phyloP scores from a whole-genome alignment of 2,888 invertebrate genomes.

The Yponomeuta evonymella region DNA sequence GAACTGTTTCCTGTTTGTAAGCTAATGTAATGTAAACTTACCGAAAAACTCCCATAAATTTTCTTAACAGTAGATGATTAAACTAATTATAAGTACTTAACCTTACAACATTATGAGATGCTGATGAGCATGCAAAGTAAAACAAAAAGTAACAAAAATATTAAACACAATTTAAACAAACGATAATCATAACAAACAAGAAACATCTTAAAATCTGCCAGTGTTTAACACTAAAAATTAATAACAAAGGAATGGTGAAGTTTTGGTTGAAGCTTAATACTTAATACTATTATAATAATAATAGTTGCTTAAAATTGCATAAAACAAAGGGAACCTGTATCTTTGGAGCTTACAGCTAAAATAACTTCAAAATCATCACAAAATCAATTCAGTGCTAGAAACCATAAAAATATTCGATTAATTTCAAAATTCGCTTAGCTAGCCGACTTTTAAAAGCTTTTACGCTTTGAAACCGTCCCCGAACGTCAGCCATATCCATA shows the following conservation, averaged over 20 bases:
- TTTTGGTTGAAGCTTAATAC: constrained; percentile 36
- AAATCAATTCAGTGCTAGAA: constrained; percentile 28
- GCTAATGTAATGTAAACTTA: neutral
- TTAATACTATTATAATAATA: no score
- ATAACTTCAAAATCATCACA: constrained; percentile 54
- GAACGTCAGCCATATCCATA: neutral
- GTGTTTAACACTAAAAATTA: constrained; percentile 36
- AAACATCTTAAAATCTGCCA: constrained; percentile 38
- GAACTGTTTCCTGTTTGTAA: neutral
- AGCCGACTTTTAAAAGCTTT: neutral
- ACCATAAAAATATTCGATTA: constrained; percentile 52
- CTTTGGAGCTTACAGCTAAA: constrained; percentile 59
- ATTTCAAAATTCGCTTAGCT: constrained; percentile 9
- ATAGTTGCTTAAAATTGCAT: constrained; percentile 61
- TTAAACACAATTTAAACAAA: constrained; percentile 27
- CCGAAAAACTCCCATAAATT: neutral
- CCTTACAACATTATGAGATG: constrained; percentile 29
- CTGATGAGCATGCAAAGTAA: constrained; percentile 54
- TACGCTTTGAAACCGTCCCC: neutral
- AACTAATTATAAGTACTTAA: constrained; percentile 15
- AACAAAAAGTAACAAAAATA: constrained; percentile 28
- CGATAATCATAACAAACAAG: constrained; percentile 26
- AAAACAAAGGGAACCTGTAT: constrained; percentile 50
- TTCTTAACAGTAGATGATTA: neutral
- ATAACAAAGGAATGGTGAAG: constrained; percentile 22